Percentiles rank a stretch among this genome's conserved stretches.
Conservation (phyloP, 2,888 invertebrate genomes). For the Sipha maydis region DNA sequence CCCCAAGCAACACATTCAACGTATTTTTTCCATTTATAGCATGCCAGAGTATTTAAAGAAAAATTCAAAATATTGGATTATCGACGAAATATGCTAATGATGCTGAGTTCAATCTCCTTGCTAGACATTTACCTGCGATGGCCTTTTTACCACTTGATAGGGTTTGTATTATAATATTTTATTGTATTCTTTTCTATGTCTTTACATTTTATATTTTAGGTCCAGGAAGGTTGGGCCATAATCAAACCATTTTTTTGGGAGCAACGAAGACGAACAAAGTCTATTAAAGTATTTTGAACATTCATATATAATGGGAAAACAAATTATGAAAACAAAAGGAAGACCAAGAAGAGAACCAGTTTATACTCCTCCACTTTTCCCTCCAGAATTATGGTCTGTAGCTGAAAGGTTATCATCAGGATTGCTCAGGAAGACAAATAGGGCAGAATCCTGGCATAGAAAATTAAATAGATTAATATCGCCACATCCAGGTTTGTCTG, state of each 20-base stretch:
- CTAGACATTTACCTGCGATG: neutral
- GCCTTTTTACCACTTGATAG: neutral
- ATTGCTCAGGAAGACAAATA: no score
- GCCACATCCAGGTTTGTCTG: no score
- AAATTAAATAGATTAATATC: no score
- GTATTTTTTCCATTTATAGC: neutral
- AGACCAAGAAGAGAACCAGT: no score
- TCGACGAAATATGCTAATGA: neutral
- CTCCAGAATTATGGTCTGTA: no score
- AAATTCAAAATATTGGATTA: neutral
- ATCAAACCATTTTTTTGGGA: neutral
- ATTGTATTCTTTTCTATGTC: neutral
- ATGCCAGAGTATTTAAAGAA: neutral
- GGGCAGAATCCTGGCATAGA: no score
- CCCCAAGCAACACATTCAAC: neutral
- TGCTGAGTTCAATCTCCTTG: neutral
- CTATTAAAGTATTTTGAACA: neutral
- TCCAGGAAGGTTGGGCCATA: neutral
- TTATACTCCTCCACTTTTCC: no score
- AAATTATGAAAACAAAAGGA: no score
- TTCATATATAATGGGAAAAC: no score
- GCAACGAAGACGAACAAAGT: neutral
- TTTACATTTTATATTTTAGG: neutral
- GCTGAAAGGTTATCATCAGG: no score
- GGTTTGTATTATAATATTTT: slow-evolving; percentile 3